phyloP scores from a whole-genome alignment of 2,113 vertebrate genomes.

The Muntiacus muntjak region DNA sequence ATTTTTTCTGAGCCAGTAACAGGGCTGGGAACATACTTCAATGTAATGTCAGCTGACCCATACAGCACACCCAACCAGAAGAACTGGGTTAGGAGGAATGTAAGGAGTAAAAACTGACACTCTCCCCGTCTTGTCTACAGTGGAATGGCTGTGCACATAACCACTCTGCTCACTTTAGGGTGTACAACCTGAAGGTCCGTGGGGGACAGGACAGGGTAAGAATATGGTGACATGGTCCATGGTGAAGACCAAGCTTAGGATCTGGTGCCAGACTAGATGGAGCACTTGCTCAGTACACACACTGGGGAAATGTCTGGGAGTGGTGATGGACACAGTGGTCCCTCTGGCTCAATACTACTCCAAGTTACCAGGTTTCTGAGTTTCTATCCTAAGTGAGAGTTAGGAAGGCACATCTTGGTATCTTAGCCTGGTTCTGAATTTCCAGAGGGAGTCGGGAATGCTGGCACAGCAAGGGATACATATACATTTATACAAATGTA shows the following conservation, averaged over 20 bases:
- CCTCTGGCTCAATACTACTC: background rate
- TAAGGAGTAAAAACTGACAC: background rate
- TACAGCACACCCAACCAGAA: background rate
- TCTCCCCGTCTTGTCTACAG: background rate
- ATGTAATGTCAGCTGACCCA: background rate
- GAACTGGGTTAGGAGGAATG: background rate
- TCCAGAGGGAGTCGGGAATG: background rate
- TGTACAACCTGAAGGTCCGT: background rate
- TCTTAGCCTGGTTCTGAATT: background rate
- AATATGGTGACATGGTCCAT: background rate
- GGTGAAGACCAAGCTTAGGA: background rate
- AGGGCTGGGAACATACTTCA: background rate
- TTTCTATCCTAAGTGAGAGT: background rate
- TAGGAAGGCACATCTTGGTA: background rate
- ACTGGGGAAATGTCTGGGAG: background rate
- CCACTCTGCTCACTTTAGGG: background rate
- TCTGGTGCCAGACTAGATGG: background rate
- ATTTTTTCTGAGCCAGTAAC: constrained; percentile 14
- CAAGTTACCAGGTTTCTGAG: background rate
- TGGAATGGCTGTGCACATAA: background rate
- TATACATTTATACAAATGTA: background rate
- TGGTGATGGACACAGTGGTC: background rate
- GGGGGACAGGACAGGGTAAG: background rate
- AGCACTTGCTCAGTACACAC: background rate
- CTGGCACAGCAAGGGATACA: background rate